Conservation (phyloP, 1,140 invertebrate species). For the Littorina saxatilis region DNA sequence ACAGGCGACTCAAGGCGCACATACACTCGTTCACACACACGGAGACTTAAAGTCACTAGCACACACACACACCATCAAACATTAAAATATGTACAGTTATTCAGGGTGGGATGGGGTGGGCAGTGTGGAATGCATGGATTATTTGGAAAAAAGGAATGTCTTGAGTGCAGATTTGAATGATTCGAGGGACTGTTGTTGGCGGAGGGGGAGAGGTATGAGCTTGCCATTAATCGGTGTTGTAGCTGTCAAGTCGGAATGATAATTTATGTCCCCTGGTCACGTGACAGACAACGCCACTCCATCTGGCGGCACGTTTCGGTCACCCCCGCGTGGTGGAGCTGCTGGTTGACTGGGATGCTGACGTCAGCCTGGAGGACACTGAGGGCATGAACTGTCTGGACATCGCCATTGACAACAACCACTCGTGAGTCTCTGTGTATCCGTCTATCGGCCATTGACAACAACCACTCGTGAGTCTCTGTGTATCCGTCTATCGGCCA, state of each 20-base stretch:
- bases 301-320: constrained; percentile 74
- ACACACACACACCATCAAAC: too few species aligned
- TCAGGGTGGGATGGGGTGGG: too few species aligned
- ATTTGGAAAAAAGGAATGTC: too few species aligned
- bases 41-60: too few species aligned
- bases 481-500: constrained; percentile 7
- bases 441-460: constrained; percentile 66
- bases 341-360: constrained; percentile 72
- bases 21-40: too few species aligned
- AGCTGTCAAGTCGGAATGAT: constrained; percentile 74
- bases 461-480: constrained; percentile 69
- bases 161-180: too few species aligned
- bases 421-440: constrained; percentile 57
- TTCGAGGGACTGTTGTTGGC: too few species aligned
- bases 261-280: neutral
- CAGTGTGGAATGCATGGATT: too few species aligned
- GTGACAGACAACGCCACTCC: constrained; percentile 72
- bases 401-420: constrained; percentile 75
- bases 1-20: too few species aligned
- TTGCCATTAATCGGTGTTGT: constrained; percentile 73
- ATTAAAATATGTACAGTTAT: too few species aligned
- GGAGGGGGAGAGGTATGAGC: too few species aligned
- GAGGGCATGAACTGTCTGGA: constrained; percentile 77
- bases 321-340: constrained; percentile 73
- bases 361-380: constrained; percentile 72